Base-by-base conservation (phyloP, 2,888 invertebrate species). In the Clusia tigrina region DNA sequence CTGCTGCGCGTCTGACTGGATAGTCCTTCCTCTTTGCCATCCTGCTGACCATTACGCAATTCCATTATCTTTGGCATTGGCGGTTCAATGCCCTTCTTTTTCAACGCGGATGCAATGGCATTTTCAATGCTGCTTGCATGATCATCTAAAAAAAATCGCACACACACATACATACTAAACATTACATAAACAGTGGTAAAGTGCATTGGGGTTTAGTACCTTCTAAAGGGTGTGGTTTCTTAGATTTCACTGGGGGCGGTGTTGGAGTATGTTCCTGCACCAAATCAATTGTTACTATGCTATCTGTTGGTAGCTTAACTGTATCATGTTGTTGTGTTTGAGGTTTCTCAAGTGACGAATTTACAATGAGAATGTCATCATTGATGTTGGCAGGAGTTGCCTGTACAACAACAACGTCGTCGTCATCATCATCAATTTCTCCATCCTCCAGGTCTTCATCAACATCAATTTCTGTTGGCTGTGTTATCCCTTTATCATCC, bases 381-480 rank as follows among this genome's bases (percentile, higher is more conserved):
- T 65, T 65, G 9, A 3, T 42, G n/a, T 15, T 42, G 42, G 42
- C 10, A 42, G n/a, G 15, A 42, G 3, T 42, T 6, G 48, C 56
- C 23, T 67, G 58, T 54, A 64, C 66, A 76, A 81, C 38, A 71
- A 79, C 66, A 38, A 78, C 77, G 72, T 86, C 74, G 37, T 87
- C 87, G 32, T 86, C 86, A 68, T 88, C 88, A 64, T 88, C 86
- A 72, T 93, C 93, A 71, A 94, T 93, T 83, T 94, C 94, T 54
- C 94, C 94, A 79, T 94, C 94, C 84, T 95, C 94, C 69, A 94
- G 86, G 80, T 94, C 93, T 77, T 90, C 88, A 52, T 85, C 85
- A 51, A 60, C 57, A 22, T 25, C n/a, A 25, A n/a, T 6, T 26
- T 24, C 3, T 17, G 42, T 9, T n/a, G 48, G 48, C 48, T 2